Evolutionary conservation across 2,888 invertebrate species (phyloP).

Genomic region (Orthonychiurus folsomi): DNA sequence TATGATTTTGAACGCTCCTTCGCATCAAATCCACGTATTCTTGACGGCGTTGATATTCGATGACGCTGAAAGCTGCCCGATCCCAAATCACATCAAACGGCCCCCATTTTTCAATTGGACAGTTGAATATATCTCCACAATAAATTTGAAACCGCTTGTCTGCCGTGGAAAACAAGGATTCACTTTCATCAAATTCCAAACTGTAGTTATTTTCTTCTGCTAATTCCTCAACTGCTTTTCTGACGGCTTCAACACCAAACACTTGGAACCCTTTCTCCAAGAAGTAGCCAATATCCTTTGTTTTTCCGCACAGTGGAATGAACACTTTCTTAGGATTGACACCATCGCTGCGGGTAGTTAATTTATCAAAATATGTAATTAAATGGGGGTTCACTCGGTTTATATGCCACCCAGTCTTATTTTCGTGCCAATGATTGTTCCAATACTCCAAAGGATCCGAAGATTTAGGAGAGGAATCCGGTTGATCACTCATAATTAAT

Average conservation of each 20-base stretch:
- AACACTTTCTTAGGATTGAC: constrained; percentile 25
- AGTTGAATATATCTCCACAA: constrained; percentile 27
- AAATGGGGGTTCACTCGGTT: constrained; percentile 18
- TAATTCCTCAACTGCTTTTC: constrained; percentile 23
- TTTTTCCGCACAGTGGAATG: constrained; percentile 31
- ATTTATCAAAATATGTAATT: constrained; percentile 12
- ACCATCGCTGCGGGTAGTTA: constrained; percentile 12
- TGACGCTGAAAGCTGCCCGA: constrained; percentile 19
- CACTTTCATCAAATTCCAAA: constrained; percentile 15
- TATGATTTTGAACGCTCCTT: no score
- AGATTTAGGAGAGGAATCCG: no score
- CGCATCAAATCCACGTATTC: constrained; percentile 19
- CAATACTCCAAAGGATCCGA: no score
- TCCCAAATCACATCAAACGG: constrained; percentile 25
- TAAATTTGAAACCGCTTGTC: constrained; percentile 25
- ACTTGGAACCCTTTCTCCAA: constrained; percentile 20
- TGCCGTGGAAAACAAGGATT: constrained; percentile 13
- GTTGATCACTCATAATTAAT: no score
- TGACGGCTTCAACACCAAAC: constrained; percentile 27
- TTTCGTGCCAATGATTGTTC: constrained; percentile 22
- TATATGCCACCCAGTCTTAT: constrained; percentile 25
- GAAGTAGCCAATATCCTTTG: constrained; percentile 24
- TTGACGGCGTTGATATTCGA: constrained; percentile 17
- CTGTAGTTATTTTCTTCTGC: constrained; percentile 17
- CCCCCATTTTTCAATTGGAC: constrained; percentile 22